Evolutionary conservation across 37 sponge, comb jelly and placozoan species (phyloP).

Genomic region (Chondrilla cf. caribensis): DNA sequence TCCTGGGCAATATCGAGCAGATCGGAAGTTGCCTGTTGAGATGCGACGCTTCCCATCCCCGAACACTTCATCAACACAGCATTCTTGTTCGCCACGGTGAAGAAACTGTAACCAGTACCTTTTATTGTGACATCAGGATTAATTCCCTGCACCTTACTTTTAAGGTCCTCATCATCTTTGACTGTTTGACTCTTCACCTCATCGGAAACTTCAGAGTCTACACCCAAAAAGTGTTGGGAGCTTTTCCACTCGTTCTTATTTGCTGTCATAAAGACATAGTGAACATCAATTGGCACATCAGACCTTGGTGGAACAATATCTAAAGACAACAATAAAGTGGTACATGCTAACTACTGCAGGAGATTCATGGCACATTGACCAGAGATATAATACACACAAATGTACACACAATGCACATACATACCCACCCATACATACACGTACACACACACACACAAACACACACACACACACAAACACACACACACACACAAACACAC

Average conservation of each 20-base stretch:
- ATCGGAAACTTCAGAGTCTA: neutral
- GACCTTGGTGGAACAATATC: too few relatives aligned
- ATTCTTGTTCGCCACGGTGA: too few relatives aligned
- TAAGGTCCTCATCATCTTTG: neutral
- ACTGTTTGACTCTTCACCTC: neutral
- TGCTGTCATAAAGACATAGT: neutral
- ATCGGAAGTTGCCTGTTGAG: neutral
- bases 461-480: too few relatives aligned
- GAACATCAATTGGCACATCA: too few relatives aligned
- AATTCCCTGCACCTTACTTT: too few relatives aligned
- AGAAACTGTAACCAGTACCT: too few relatives aligned
- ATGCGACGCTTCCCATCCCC: neutral
- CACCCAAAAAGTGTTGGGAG: neutral
- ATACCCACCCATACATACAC: neutral
- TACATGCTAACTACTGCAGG: neutral
- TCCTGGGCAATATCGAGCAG: neutral
- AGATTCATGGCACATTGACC: neutral
- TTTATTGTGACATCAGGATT: too few relatives aligned
- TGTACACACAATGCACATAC: neutral
- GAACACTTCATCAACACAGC: too few relatives aligned
- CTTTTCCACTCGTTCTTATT: neutral
- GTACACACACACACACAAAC: too few relatives aligned
- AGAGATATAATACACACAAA: neutral
- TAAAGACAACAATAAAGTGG: too few relatives aligned
- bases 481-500: constrained; percentile 4